A percentile compares a stretch with the other conserved stretches of the same genome.
Evolutionary conservation across 2,797 vertebrate species (phyloP).

Genomic region (Spizella passerina): DNA sequence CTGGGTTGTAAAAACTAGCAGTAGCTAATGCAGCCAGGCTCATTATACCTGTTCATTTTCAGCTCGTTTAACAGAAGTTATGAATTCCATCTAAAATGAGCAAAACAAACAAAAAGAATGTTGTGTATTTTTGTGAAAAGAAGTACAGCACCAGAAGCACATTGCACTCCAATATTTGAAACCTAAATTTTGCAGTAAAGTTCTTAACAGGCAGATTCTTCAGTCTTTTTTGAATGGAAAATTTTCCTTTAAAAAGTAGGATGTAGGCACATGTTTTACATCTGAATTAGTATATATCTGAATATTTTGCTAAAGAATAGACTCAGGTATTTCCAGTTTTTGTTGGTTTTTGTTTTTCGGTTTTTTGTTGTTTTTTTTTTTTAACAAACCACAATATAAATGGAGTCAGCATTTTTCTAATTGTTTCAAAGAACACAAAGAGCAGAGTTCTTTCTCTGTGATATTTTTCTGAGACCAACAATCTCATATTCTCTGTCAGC

Average conservation of each 20-base stretch:
- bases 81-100: not conserved
- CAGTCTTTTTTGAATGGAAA: not conserved
- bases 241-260: not conserved
- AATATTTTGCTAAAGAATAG: not conserved
- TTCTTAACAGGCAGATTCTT: not conserved
- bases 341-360: too few species aligned
- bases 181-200: not conserved
- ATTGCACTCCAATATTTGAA: not conserved
- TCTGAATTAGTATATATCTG: not conserved
- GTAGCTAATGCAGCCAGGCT: not conserved
- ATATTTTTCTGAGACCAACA: not conserved
- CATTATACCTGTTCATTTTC: not conserved
- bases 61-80: not conserved
- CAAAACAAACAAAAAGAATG: not conserved
- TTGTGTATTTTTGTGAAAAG: not conserved
- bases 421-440: not conserved
- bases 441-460: not conserved
- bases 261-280: not conserved
- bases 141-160: not conserved
- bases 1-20: not conserved
- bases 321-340: not conserved
- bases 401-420: not conserved
- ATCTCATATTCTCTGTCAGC: conserved; percentile 9
- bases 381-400: not conserved
- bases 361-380: not conserved